phyloP scores from a whole-genome alignment of 2,113 vertebrate species.

The Leptobrachium ailaonicum region DNA sequence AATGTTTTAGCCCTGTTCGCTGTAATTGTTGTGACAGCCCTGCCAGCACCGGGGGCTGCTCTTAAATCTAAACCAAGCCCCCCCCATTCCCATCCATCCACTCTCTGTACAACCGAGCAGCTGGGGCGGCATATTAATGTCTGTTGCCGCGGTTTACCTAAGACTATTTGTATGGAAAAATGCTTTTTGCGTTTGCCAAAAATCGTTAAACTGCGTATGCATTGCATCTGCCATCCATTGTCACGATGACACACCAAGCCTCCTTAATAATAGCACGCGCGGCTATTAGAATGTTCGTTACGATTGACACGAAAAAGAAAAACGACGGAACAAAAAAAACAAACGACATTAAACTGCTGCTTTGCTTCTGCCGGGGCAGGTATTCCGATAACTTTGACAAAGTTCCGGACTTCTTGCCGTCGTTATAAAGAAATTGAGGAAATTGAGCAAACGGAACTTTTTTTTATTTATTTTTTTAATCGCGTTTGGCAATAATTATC shows the following conservation, averaged over 20 bases:
- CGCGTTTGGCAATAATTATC: slow-evolving; percentile 57
- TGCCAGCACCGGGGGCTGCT: slow-evolving; percentile 37
- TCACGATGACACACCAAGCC: slow-evolving; percentile 69
- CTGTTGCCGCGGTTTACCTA: slow-evolving; percentile 35
- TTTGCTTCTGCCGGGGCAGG: background rate
- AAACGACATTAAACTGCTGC: background rate
- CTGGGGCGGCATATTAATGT: slow-evolving; percentile 39
- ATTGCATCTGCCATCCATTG: slow-evolving; percentile 64
- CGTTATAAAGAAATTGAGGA: background rate
- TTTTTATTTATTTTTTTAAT: slow-evolving; percentile 21
- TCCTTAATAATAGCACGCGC: slow-evolving; percentile 69
- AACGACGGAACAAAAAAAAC: too few relatives aligned
- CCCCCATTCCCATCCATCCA: slow-evolving; percentile 26
- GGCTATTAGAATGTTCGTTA: slow-evolving; percentile 53
- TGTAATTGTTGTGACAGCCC: slow-evolving; percentile 30
- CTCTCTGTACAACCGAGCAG: slow-evolving; percentile 28
- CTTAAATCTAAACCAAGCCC: slow-evolving; percentile 34
- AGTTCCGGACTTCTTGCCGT: background rate
- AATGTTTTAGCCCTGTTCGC: slow-evolving; percentile 21
- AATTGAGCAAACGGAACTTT: slow-evolving; percentile 3
- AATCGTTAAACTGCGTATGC: slow-evolving; percentile 37
- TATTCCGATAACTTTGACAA: background rate
- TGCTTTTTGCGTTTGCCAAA: slow-evolving; percentile 33
- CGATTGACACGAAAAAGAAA: background rate
- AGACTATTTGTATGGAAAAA: slow-evolving; percentile 37